Evolutionary conservation across 2,888 invertebrate genomes (phyloP).

Genomic region (Epirrhoe alternata): DNA sequence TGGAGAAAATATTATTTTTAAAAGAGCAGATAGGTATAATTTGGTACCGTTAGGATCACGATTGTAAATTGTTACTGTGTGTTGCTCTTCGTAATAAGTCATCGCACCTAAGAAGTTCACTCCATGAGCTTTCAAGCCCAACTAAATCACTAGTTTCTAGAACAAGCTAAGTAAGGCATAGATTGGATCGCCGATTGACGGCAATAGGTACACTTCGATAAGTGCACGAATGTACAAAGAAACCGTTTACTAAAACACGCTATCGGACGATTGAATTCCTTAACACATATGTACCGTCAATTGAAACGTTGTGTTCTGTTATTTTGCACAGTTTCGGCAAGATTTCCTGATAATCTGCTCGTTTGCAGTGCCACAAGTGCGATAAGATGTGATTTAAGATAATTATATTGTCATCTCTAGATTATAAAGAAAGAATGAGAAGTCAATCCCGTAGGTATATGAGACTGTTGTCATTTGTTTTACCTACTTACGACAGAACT

Average conservation of each 20-base stretch:
- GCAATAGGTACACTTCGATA: slow-evolving; percentile 56
- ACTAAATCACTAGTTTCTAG: slow-evolving; percentile 28
- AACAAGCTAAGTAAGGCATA: slow-evolving; percentile 37
- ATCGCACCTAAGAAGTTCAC: slow-evolving; percentile 19
- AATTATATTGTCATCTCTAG: too few species aligned
- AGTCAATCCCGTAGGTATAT: too few species aligned
- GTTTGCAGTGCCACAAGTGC: neutral
- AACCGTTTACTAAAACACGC: slow-evolving; percentile 73
- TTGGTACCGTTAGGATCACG: slow-evolving; percentile 81
- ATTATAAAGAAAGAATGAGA: too few species aligned
- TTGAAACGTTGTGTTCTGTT: slow-evolving; percentile 57
- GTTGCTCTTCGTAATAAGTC: slow-evolving; percentile 70
- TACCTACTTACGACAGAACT: too few species aligned
- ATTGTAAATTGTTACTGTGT: slow-evolving; percentile 87
- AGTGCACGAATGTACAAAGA: slow-evolving; percentile 64
- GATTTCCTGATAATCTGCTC: slow-evolving; percentile 5
- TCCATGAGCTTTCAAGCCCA: slow-evolving; percentile 27
- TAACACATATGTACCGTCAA: slow-evolving; percentile 60
- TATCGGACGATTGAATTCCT: slow-evolving; percentile 59
- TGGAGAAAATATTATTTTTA: neutral
- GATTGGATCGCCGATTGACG: slow-evolving; percentile 60
- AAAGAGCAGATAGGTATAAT: neutral
- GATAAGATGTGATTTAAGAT: too few species aligned
- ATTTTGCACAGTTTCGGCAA: slow-evolving; percentile 25
- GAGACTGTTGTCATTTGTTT: too few species aligned